Percentiles rank a stretch among this genome's conserved stretches.
Conservation (phyloP, 2,888 invertebrate species). For the Lucinisca nassula region DNA sequence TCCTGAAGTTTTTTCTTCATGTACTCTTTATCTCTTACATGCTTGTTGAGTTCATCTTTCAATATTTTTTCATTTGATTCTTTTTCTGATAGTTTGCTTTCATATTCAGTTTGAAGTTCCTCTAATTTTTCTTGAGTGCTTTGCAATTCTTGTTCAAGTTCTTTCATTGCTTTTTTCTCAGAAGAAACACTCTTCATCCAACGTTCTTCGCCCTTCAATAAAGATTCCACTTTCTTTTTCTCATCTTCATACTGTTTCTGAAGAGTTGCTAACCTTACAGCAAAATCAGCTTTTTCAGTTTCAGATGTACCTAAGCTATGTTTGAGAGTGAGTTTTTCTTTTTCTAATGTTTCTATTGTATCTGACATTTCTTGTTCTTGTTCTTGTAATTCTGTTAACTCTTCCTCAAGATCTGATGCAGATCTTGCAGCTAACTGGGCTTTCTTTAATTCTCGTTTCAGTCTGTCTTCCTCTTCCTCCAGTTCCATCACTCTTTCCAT, state of each 20-base stretch:
- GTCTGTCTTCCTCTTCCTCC: conserved; percentile 76
- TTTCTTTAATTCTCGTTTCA: conserved; percentile 71
- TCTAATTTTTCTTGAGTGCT: conserved; percentile 76
- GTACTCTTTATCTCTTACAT: conserved; percentile 61
- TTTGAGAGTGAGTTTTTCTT: conserved; percentile 58
- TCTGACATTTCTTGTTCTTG: conserved; percentile 62
- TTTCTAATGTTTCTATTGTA: conserved; percentile 62
- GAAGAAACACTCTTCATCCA: conserved; percentile 71
- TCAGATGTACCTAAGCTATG: conserved; percentile 54
- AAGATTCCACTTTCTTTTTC: conserved; percentile 71
- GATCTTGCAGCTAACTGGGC: conserved; percentile 56
- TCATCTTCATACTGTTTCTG: conserved; percentile 72
- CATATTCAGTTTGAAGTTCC: conserved; percentile 79
- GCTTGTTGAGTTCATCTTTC: conserved; percentile 63
- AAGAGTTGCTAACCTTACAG: conserved; percentile 51
- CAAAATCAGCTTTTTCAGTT: conserved; percentile 65
- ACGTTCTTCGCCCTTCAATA: conserved; percentile 71
- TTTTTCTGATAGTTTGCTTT: conserved; percentile 65
- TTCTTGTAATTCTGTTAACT: conserved; percentile 66
- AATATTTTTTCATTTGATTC: conserved; percentile 59
- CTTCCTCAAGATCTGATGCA: conserved; percentile 65
- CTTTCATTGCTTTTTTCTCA: conserved; percentile 68
- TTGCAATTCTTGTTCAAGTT: conserved; percentile 74
- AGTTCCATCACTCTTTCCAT: conserved; percentile 84
- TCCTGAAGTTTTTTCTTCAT: conserved; percentile 69